phyloP scores from a whole-genome alignment of 2,113 vertebrate genomes.

The Rhinogobius similis region DNA sequence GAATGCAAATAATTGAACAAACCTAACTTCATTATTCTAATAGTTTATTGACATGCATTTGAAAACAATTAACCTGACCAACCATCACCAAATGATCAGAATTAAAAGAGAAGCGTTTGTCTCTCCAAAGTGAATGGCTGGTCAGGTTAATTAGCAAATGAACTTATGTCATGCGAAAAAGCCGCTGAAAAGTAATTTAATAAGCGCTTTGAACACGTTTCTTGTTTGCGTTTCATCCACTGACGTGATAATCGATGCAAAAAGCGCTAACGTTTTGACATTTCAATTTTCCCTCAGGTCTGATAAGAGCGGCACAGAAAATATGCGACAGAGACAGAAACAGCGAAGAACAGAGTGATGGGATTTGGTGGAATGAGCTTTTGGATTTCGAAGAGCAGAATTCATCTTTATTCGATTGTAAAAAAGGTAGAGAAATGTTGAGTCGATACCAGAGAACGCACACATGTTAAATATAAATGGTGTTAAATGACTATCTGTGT shows the following conservation, averaged over 20 bases:
- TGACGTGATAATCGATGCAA: conserved; percentile 28
- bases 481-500: too few relatives aligned
- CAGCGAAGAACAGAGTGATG: conserved; percentile 43
- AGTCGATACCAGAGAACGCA: conserved; percentile 61
- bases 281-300: conserved; percentile 56
- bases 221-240: conserved; percentile 44
- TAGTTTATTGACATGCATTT: neutral
- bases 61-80: neutral
- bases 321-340: conserved; percentile 53
- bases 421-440: conserved; percentile 3
- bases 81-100: neutral
- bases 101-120: too few relatives aligned
- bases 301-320: conserved; percentile 61
- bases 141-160: neutral
- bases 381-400: conserved; percentile 58
- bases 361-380: conserved; percentile 51
- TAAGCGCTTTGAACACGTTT: too few relatives aligned
- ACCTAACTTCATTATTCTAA: neutral
- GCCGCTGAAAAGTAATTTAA: conserved; percentile 18
- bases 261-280: conserved; percentile 49
- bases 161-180: conserved; percentile 41
- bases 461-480: conserved; percentile 12
- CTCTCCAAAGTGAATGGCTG: neutral
- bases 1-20: too few relatives aligned
- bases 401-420: conserved; percentile 32